Evolutionary conservation across 2,113 vertebrate genomes (phyloP), one percentile per base, ranked within the genome.

Genomic region (Elanus axillaris): DNA sequence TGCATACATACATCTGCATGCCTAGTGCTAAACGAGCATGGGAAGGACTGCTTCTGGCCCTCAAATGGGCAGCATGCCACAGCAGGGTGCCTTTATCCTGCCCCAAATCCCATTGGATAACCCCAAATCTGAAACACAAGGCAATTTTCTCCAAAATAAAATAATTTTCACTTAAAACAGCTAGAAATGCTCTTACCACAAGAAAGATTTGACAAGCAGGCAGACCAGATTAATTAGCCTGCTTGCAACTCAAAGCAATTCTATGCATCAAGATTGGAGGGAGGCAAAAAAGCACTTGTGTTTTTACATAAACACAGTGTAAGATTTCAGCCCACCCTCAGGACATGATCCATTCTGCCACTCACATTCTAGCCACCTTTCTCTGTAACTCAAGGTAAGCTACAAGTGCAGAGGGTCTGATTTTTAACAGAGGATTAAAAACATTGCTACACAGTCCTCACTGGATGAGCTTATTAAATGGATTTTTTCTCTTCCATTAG

Each of bases 21-120:
- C 19, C 58, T 0, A 0, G 13, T 1, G 14, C n/a, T 50, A 62
- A 48, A 55, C 0, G 5, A 52, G n/a, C 3, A 1, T 0, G 2
- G 36, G 13, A 52, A 18, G 26, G 45, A 74, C 15, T 1, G 2
- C 83, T 92, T 68, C 73, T 93, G 52, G 47, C 40, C 40, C 52
- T 68, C 73, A 68, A n/a, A 71, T 0, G 1, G 38, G 52, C 52
- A 60, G 76, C 73, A 13, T 26, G 7, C n/a, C 71, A 78, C 52
- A 80, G 64, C 60, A 77, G 23, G 20, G 18, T n/a, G 12, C 64
- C 17, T 86, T 87, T 66, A 55, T 55, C 31, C 68, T 63, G 13
- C 21, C 13, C 66, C 40, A 86, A 74, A 86, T 55, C 27, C 76
- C 25, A 3, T 19, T 23, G 52, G 64, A 81, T 80, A 89, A 84